Base-by-base conservation (phyloP, 2,113 vertebrate genomes). In the Arenaria interpres region DNA sequence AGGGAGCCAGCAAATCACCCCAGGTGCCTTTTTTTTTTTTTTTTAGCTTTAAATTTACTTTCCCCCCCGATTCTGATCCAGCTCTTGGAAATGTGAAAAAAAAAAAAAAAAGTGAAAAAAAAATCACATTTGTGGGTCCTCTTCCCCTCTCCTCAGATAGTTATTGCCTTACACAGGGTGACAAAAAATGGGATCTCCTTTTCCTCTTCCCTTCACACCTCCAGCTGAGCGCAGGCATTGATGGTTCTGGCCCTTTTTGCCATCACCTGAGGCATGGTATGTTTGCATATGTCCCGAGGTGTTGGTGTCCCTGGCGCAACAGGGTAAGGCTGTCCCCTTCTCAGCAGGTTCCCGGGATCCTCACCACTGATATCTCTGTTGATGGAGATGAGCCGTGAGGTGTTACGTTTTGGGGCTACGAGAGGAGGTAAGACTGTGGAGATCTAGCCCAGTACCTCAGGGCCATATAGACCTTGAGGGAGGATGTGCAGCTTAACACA, bases 1-100 rank as follows among this genome's bases (percentile, higher is more conserved):
- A n/a, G 88, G 84, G 33, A 3, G 21, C 41, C 89, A 93, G 93
- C 63, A 92, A 96, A 96, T 96, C 54, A 43, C 50, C 86, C 56
- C 63, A 76, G 7, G 21, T 67, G 56, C 19, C 4, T 17, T 37
- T 51, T 51, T 20, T 19, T 51, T 51, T 51, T 51, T 51, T 51
- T 24, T 35, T 71, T 45, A 37, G 12, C 35, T 73, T 81, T 54
- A 51, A 37, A 74, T 53, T 63, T 82, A 11, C 6, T 45, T 81
- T 25, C 2, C 8, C n/a, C 6, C 5, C 10, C 6, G 7, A 43
- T 71, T 66, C 57, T 2, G 8, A 41, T 66, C 32, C 57, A 57
- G 6, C 15, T 35, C 18, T 71, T 84, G 46, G 37, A 62, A 97
- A 84, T 46, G 53, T 30, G 53, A 30, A 54, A 30, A 54, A 54